Base-by-base conservation (phyloP, 2,113 vertebrate species). In the Procavia capensis region DNA sequence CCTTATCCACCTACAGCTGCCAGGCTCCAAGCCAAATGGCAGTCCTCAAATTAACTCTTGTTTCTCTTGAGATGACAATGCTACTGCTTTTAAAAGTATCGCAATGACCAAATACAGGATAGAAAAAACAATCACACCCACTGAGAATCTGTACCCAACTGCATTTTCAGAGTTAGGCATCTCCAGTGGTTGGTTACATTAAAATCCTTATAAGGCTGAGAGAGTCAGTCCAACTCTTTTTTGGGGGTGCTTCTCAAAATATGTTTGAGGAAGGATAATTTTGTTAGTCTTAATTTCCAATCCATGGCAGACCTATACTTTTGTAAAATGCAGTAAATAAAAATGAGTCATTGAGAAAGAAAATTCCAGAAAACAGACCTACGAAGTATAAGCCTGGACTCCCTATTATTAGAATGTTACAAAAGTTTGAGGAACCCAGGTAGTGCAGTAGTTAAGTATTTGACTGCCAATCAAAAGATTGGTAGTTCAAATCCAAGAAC, bases 21-120 rank as follows among this genome's bases (percentile, higher is more conserved):
- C 85, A 85, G 92, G 93, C 94, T 95, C 68, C 76, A 24, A 95
- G 90, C 85, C 96, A 97, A 94, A 82, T 7, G 36, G 22, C 74
- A 85, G 72, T 83, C 59, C 47, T 88, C 79, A 97, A 76, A 96
- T 97, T 96, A 95, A 94, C 91, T 97, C 94, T 91, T 97, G 91
- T 93, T 94, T 97, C 92, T 95, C 91, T 95, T 75, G 66, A 41
- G 85, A 85, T 88, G 85, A 61, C 88, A 96, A 80, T 63, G 92
- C 82, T 95, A 45, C 84, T 85, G 50, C 92, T 90, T 96, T 93
- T 61, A 13, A 63, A 83, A 94, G 59, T 64, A 84, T 72, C 84
- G 29, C 66, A 92, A 34, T 66, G 70, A 57, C 75, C 82, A 64
- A 41, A 50, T 43, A 85, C 9, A 54, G 34, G 89, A 84, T 27